Evolutionary conservation across 35 echinoderm and acorn worm genomes (phyloP), one percentile per base, ranked within the genome.

Genomic region (Hemicentrotus pulcherrimus): DNA sequence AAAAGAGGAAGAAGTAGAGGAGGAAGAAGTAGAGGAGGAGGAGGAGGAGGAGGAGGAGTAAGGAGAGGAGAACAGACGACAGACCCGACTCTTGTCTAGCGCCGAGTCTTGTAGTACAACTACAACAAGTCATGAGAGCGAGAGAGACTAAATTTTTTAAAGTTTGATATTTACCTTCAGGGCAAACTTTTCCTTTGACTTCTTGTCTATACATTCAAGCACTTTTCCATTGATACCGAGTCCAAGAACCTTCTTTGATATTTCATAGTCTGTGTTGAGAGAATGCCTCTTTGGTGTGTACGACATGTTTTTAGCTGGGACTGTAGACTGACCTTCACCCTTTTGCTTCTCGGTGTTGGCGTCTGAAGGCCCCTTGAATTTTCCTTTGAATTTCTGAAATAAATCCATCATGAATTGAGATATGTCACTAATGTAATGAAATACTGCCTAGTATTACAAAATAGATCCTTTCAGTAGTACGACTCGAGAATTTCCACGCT

Each of bases 211-310:
- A 65, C 98, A 99, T 94, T 99, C 98, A n/a, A 99, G 59, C 8
- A 99, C 98, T 95, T 99, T 99, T 33, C 98, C 98, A 92, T 99
- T 99, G 85, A 99, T 99, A 86, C 98, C 98, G 12, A 99, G 97
- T 46, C 98, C 98, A 47, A 99, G 92, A 47, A 98, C 97, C 28
- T 98, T 99, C 52, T 94, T 92, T 90, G 97, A 94, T 33, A 99
- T 96, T 47, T 92, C 92, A 71, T 99, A 99, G 71, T 99, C 98
- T 15, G 97, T 94, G 2, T 97, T 99, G 48, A 99, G 97, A 16
- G 97, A 94, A 5, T 94, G 92, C 89, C 96, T 99, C 95, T 99
- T 99, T 4, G 96, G 94, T 24, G 95, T 31, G 47, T 96, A 95
- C 35, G 95, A 95, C 94, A 96, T 96, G 22, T 94, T 94, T 46